phyloP scores from a whole-genome alignment of 2,888 invertebrate genomes.

The Lasioglossum lativentre region DNA sequence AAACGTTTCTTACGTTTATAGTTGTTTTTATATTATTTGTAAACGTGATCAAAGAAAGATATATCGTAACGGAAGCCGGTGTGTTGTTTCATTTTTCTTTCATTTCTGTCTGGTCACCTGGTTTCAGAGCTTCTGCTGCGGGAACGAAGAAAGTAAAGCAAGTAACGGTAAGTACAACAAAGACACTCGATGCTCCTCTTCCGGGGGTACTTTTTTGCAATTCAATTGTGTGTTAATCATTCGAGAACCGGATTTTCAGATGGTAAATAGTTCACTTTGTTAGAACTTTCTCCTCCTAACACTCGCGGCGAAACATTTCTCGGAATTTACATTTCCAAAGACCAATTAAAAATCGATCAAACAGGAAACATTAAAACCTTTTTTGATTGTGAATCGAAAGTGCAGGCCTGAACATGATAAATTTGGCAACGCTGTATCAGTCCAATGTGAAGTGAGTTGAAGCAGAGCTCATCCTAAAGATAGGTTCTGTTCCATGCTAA shows the following conservation, averaged over 20 bases:
- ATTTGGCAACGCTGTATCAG: too few relatives aligned
- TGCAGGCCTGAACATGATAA: too few relatives aligned
- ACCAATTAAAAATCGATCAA: neutral
- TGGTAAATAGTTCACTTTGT: neutral
- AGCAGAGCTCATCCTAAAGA: too few relatives aligned
- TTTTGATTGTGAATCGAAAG: neutral
- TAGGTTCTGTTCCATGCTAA: too few relatives aligned
- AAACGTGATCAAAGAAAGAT: constrained; percentile 68
- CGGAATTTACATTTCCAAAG: neutral
- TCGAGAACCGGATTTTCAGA: neutral
- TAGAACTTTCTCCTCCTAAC: neutral
- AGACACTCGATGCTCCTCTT: neutral
- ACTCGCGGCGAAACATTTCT: neutral
- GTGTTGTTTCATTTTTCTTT: constrained; percentile 3
- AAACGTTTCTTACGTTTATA: constrained; percentile 66
- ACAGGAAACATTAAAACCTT: neutral
- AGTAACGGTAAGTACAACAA: constrained; percentile 37
- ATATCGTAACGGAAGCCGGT: constrained; percentile 49
- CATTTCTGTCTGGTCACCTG: neutral
- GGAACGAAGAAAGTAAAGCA: constrained; percentile 12
- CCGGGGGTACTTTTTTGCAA: constrained; percentile 24
- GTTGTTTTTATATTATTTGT: constrained; percentile 72
- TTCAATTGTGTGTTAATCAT: constrained; percentile 13
- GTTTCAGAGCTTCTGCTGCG: neutral
- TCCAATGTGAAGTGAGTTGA: too few relatives aligned